Base-by-base conservation (phyloP, 2,888 invertebrate species). In the Plagiodera versicolora region DNA sequence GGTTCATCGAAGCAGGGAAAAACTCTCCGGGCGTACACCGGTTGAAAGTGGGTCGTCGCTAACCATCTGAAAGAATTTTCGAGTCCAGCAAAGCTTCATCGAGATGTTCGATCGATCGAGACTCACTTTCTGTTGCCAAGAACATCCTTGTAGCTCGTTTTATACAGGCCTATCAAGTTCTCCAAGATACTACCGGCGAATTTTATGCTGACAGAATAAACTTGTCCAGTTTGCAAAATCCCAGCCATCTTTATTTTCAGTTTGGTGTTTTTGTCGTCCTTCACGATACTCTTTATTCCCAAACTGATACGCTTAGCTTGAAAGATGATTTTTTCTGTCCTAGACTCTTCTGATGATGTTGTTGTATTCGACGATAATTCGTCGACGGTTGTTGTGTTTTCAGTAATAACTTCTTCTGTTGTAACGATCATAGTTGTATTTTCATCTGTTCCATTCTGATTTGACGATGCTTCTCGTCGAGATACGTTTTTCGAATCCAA, bases 1-100 rank as follows among this genome's bases (percentile, higher is more conserved):
- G 90, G 89, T 72, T 92, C 91, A 73, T 92, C 91, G 75, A 92
- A 90, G 74, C 90, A 91, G 0, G 90, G 91, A 75, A 91, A 90
- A 0, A 88, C 88, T 6, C 83, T 79, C 35, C 89, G 79, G 0
- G 89, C 89, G 28, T 83, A 84, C 0, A 85, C 85, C 0, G 89
- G 85, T 71, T 88, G 87, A 65, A 89, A 87, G 67, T 88, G 87
- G 0, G 89, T 89, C 3, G 85, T 84, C 10, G 83, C 86, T 1
- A 88, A 74, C 72, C 82, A 83, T 68, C 89, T 89, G 77, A 11
- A 68, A 70, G 53, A 52, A 30, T n/a, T n/a, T n/a, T n/a, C n/a
- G n/a, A n/a, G n/a, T n/a, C n/a, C n/a, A n/a, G n/a, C n/a, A n/a
- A n/a, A n/a, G n/a, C n/a, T n/a, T n/a, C n/a, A n/a, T n/a, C n/a